Conservation (phyloP, 2,888 invertebrate species). For the Lasiommata megera region DNA sequence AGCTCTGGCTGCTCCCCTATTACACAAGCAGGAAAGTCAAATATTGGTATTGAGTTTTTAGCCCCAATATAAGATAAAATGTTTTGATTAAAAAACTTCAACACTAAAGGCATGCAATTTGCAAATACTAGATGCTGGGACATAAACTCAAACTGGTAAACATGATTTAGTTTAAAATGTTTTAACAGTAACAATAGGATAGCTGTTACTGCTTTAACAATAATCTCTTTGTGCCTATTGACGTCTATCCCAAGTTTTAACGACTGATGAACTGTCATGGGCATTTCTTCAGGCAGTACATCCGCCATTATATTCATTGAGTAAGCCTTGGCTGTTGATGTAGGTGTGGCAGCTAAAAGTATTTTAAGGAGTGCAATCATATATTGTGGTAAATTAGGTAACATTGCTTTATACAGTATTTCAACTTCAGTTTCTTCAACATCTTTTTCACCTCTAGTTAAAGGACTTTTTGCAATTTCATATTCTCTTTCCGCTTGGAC, state of each 20-base stretch:
- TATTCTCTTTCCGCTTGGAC: constrained; percentile 95
- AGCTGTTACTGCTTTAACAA: constrained; percentile 97
- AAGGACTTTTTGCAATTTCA: constrained; percentile 94
- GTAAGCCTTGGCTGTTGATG: constrained; percentile 98
- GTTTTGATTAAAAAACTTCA: constrained; percentile 99
- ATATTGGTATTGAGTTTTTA: constrained; percentile 94
- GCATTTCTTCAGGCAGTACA: constrained; percentile 98
- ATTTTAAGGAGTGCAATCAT: constrained; percentile 99
- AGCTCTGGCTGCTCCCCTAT: constrained; percentile 97
- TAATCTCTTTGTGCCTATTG: constrained; percentile 98
- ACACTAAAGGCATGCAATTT: constrained; percentile 98
- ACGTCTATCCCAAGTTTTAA: constrained; percentile 98
- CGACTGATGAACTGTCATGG: constrained; percentile 96
- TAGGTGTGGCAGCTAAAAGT: constrained; percentile 97
- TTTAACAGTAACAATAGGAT: constrained; percentile 95
- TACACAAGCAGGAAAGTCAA: constrained; percentile 98
- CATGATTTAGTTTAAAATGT: constrained; percentile 97
- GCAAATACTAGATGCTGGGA: constrained; percentile 99
- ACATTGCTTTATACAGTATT: constrained; percentile 94
- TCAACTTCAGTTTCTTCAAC: constrained; percentile 92
- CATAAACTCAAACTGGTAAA: constrained; percentile 99
- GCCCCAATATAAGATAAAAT: constrained; percentile 96
- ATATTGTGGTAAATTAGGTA: constrained; percentile 97
- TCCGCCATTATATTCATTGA: constrained; percentile 99
- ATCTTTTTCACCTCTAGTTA: constrained; percentile 91